A percentile compares a stretch with the other conserved stretches of the same genome.
Evolutionary conservation across 2,888 invertebrate genomes (phyloP).

Genomic region (Muschampia plurimacula): DNA sequence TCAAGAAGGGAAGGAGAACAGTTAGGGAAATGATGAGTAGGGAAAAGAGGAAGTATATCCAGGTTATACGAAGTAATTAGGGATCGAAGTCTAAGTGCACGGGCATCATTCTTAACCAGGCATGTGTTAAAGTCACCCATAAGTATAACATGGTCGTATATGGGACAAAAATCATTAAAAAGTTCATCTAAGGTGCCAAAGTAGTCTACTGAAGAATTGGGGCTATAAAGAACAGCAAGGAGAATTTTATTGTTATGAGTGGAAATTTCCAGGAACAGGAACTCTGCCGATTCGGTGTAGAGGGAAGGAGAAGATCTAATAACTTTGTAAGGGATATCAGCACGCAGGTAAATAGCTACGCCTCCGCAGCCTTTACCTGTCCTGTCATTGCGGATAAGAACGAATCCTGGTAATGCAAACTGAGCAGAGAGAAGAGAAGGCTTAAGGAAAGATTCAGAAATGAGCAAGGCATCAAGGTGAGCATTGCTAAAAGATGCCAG

Average conservation of each 20-base stretch:
- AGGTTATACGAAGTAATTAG: not conserved
- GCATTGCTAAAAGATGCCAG: slow-evolving; percentile 1
- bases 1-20: not conserved
- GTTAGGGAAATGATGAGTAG: slow-evolving; percentile 4
- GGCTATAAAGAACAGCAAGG: not conserved
- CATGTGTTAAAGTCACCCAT: not conserved
- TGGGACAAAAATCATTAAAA: not conserved
- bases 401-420: slow-evolving; percentile 12
- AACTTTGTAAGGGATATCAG: slow-evolving; percentile 5
- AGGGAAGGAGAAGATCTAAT: slow-evolving; percentile 1
- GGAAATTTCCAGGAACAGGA: not conserved
- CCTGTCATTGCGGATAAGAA: not conserved
- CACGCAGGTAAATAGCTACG: not conserved
- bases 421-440: not conserved
- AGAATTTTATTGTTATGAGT: not conserved
- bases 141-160: slow-evolving; percentile 6
- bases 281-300: not conserved
- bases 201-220: not conserved
- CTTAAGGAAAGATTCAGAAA: not conserved
- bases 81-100: not conserved
- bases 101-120: slow-evolving; percentile 1
- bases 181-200: not conserved
- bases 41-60: not conserved
- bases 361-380: slow-evolving; percentile 5
- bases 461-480: slow-evolving; percentile 11